Base-by-base conservation (phyloP, 2,113 vertebrate genomes). In the Pyrgilauda ruficollis region DNA sequence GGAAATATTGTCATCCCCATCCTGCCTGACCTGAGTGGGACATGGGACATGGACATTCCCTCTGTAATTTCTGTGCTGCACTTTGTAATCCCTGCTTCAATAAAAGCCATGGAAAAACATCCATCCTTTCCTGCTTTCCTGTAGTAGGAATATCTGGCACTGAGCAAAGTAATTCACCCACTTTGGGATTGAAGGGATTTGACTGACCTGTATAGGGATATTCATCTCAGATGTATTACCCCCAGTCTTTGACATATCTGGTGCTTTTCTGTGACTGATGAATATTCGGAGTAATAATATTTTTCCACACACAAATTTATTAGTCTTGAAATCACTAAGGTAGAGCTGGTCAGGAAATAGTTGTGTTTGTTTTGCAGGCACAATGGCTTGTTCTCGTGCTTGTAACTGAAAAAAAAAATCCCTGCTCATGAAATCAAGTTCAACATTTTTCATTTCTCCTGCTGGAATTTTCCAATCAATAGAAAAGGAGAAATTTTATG, bases 391-490 rank as follows among this genome's bases (percentile, higher is more conserved):
- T 93, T 87, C 22, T 72, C 35, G 50, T 59, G 33, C 39, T 88
- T 82, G 69, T 52, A 64, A 49, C 43, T 16, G 46, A 11, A 47
- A 81, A 63, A 63, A 58, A 47, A 79, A 50, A 21, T 62, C 69
- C 30, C 6, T 43, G 78, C 5, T 87, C 16, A 27, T 9, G 19
- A 83, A 82, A 75, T 52, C 37, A 31, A 78, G 61, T 37, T 64
- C 47, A 50, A 30, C 78, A 80, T 91, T 79, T 73, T 56, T 93
- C 78, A 76, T 79, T 91, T 44, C 84, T 82, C 62, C 81, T 46
- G 53, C 49, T 94, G 66, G 26, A 97, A 79, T 46, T 69, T 85
- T 96, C 70, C 58, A 62, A 62, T 89, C 87, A 75, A 91, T 63
- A 66, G 20, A 39, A 82, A 92, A 82, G n/a, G 70, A 91, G 69